Evolutionary conservation across 1,140 invertebrate genomes (phyloP).

Genomic region (Ceratosolen solmsi): DNA sequence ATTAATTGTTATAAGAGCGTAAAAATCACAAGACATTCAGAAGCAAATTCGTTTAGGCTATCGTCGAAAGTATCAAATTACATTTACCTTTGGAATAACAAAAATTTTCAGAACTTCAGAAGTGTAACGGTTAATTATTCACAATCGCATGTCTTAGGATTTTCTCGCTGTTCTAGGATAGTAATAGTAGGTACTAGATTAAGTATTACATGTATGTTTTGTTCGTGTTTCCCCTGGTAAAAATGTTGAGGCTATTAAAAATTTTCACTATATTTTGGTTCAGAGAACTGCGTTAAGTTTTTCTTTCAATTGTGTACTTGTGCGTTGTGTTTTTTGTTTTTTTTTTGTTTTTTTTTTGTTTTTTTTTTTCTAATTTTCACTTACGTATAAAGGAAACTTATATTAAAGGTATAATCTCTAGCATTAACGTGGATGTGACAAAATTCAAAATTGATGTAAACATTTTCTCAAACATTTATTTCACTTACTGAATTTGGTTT

Average conservation of each 20-base stretch:
- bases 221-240: conserved; percentile 73
- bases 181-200: conserved; percentile 68
- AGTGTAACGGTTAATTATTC: conserved; percentile 46
- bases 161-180: conserved; percentile 72
- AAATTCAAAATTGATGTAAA: conserved; percentile 73
- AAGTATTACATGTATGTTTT: conserved; percentile 72
- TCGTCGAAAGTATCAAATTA: conserved; percentile 41
- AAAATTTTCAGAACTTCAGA: conserved; percentile 46
- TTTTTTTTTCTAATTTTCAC: conserved; percentile 61
- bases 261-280: conserved; percentile 64
- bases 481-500: conserved; percentile 69
- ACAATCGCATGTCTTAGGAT: conserved; percentile 69
- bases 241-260: conserved; percentile 73
- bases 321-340: conserved; percentile 59
- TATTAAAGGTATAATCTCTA: conserved; percentile 67
- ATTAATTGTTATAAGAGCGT: conserved; percentile 71
- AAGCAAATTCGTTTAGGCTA: conserved; percentile 51
- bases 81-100: conserved; percentile 46
- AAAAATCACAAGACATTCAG: conserved; percentile 71
- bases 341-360: too few species aligned
- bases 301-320: conserved; percentile 58
- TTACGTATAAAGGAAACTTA: conserved; percentile 60
- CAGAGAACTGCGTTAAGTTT: conserved; percentile 64
- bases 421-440: conserved; percentile 68
- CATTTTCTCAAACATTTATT: conserved; percentile 65